phyloP scores from a whole-genome alignment of 2,888 invertebrate genomes.

The Endotricha flammealis region DNA sequence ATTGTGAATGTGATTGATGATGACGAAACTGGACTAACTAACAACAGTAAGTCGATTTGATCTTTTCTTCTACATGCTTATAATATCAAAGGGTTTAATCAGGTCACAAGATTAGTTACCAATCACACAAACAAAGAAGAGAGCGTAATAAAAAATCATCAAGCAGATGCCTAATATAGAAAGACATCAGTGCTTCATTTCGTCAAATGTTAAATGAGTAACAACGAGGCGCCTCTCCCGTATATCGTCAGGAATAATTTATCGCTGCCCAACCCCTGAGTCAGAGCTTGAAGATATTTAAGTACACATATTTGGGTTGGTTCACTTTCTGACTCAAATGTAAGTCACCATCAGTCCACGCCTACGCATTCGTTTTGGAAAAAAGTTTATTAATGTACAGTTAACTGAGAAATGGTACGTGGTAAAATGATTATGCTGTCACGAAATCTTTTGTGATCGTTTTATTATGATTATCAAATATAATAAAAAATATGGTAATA shows the following conservation, averaged over 20 bases:
- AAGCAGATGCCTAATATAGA: not conserved
- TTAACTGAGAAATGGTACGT: slow-evolving; percentile 1
- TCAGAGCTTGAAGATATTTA: slow-evolving; percentile 36
- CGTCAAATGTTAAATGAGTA: slow-evolving; percentile 36
- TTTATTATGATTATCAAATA: no score
- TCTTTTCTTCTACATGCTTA: no score
- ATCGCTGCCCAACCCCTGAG: slow-evolving; percentile 34
- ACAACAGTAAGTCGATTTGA: no score
- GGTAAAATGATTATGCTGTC: not conserved
- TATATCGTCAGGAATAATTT: slow-evolving; percentile 39
- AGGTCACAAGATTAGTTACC: no score
- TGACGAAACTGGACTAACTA: no score
- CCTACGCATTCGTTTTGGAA: slow-evolving; percentile 9
- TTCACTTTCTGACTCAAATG: slow-evolving; percentile 35
- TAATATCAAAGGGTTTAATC: no score
- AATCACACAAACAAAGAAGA: no score
- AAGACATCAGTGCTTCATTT: slow-evolving; percentile 9
- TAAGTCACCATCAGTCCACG: slow-evolving; percentile 13
- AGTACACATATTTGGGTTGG: slow-evolving; percentile 31
- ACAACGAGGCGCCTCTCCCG: slow-evolving; percentile 33
- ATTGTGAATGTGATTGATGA: no score
- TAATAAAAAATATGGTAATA: no score
- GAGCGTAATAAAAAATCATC: not conserved
- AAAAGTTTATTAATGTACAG: slow-evolving; percentile 3
- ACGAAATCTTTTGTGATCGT: no score